These are phyloP conservation scores for Dugesia japonica DNA, from an alignment of 2,888 invertebrate species.

Conservation along the genomic window DNA sequence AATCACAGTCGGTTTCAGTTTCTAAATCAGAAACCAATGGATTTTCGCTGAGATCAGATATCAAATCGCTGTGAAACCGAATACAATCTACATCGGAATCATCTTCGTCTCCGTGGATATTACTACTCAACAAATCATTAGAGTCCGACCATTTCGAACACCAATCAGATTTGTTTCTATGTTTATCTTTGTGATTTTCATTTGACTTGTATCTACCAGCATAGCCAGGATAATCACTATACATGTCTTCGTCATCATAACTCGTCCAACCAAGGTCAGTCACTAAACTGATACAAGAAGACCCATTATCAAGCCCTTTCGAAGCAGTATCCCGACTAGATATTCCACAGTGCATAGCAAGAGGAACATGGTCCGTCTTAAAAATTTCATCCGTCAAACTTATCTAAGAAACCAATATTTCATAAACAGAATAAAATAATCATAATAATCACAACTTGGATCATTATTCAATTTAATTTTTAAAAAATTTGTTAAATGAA, in stretches of 20 bases:
- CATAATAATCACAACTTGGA: too few relatives aligned
- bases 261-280: not conserved
- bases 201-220: not conserved
- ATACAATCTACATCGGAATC: slow-evolving; percentile 25
- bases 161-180: not conserved
- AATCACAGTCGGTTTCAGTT: not conserved
- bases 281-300: not conserved
- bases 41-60: slow-evolving; percentile 24
- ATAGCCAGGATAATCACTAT: slow-evolving; percentile 3
- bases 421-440: too few relatives aligned
- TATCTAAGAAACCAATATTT: too few relatives aligned
- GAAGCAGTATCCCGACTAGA: not conserved
- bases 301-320: not conserved
- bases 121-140: slow-evolving; percentile 20
- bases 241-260: slow-evolving; percentile 3
- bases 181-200: not conserved
- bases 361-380: not conserved
- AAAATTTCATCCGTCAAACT: not conserved
- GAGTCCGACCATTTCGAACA: not conserved
- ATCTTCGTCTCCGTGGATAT: not conserved
- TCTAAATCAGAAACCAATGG: slow-evolving; percentile 26
- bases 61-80: slow-evolving; percentile 26
- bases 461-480: too few relatives aligned
- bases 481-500: too few relatives aligned
- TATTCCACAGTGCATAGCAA: not conserved